Base-by-base conservation (phyloP, 2,113 vertebrate species). In the Hassar affinis region DNA sequence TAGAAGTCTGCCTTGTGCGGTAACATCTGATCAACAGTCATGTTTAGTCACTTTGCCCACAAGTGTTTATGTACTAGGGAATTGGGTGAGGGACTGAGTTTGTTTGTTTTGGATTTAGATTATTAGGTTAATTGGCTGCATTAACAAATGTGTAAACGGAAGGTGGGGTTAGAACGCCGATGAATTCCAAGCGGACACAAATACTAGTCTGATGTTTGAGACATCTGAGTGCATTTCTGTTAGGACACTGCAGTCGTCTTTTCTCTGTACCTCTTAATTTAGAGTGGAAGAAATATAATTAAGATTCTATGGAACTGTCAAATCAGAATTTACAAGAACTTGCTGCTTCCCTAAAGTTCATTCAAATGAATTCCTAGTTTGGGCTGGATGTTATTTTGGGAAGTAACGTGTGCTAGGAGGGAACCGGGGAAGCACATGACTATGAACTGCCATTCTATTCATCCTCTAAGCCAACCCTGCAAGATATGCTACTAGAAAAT, bases 381-480 rank as follows among this genome's bases (percentile, higher is more conserved):
- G 38, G 45, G 57, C 27, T 76, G 11, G 20, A 84, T 27, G 74
- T 51, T 84, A 78, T 78, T 78, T 68, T 69, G 75, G 66, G 68
- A 84, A 72, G 47, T 30, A 66, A 33, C 38, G 52, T 52, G 49
- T 81, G 9, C 51, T 49, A 45, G 84, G 54, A 79, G 74, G 84
- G 57, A 83, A 80, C 62, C 38, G 49, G 22, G n/a, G n/a, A 61
- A 79, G 49, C 77, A 79, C 49, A 72, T 71, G 77, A 87, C 66
- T 76, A 30, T 78, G 49, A 74, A 85, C 27, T 78, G 61, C 72
- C 68, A 42, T 84, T 76, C 9, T 74, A 76, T 85, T 85, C 77
- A 85, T 52, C 56, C 30, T 61, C 61, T 66, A 71, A 59, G 78
- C n/a, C 3, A 56, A 56, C 25, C 22, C 25, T 49, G 27, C 68